Percentiles rank a stretch among this genome's conserved stretches.
Evolutionary conservation across 2,888 invertebrate species (phyloP).

Genomic region (Lepetodrilus schrolli): DNA sequence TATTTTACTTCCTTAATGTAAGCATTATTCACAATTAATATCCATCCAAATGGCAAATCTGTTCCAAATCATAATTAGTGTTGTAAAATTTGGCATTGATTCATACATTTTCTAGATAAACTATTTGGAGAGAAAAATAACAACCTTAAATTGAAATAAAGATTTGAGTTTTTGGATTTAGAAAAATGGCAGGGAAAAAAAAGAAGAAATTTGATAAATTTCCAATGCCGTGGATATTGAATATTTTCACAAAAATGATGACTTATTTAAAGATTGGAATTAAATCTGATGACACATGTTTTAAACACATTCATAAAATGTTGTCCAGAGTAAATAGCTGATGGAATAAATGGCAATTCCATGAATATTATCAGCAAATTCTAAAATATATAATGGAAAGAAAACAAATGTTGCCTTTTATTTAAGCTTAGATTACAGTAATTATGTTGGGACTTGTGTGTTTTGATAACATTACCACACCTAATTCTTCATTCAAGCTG

Average conservation of each 20-base stretch:
- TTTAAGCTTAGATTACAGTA: background rate
- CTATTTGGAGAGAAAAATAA: too few relatives aligned
- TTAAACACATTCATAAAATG: background rate
- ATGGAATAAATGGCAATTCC: background rate
- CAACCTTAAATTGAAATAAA: too few relatives aligned
- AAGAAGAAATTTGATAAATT: background rate
- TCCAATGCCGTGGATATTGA: background rate
- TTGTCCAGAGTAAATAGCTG: background rate
- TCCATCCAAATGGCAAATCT: too few relatives aligned
- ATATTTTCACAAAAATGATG: background rate
- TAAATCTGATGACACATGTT: background rate
- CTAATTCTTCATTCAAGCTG: constrained; percentile 16
- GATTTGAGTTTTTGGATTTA: too few relatives aligned
- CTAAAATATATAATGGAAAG: background rate
- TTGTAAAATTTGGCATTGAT: too few relatives aligned
- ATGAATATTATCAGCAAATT: background rate
- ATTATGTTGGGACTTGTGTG: background rate
- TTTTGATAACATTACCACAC: background rate
- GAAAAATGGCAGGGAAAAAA: too few relatives aligned
- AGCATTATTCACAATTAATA: too few relatives aligned
- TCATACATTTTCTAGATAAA: too few relatives aligned
- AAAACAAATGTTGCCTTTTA: constrained; percentile 17
- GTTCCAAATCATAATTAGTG: too few relatives aligned
- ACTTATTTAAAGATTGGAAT: background rate
- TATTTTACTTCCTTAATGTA: too few relatives aligned